Evolutionary conservation across 2,888 invertebrate genomes (phyloP).

Genomic region (Mesorhabditis spiculigera): DNA sequence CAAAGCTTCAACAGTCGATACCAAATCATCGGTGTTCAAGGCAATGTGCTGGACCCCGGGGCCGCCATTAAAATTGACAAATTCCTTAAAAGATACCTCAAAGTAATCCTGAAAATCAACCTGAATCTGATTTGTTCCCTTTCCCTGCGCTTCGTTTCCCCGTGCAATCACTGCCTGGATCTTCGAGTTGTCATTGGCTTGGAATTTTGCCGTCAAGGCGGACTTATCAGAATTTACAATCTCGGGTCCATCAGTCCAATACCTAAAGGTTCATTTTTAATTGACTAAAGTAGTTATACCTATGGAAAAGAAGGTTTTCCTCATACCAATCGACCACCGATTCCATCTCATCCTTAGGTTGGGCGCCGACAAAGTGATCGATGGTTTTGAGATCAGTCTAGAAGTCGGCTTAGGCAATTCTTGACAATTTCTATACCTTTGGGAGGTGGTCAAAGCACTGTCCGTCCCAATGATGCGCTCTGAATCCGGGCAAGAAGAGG

Average conservation of each 20-base stretch:
- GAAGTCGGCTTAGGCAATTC: background rate
- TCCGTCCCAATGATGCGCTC: slow-evolving; percentile 40
- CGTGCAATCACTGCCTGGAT: slow-evolving; percentile 65
- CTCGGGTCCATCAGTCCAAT: slow-evolving; percentile 93
- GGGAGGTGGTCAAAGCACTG: slow-evolving; percentile 43
- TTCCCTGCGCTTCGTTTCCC: background rate
- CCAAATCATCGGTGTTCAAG: slow-evolving; percentile 93
- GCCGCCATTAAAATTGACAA: slow-evolving; percentile 94
- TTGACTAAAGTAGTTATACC: slow-evolving; percentile 17
- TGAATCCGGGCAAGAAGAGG: slow-evolving; percentile 81
- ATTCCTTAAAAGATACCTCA: slow-evolving; percentile 68
- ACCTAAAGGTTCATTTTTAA: slow-evolving; percentile 17
- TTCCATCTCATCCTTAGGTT: slow-evolving; percentile 87
- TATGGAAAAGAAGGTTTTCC: slow-evolving; percentile 62
- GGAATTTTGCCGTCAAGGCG: slow-evolving; percentile 92
- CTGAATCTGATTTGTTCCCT: background rate
- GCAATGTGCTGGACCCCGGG: slow-evolving; percentile 98
- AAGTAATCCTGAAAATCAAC: background rate
- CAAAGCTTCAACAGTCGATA: slow-evolving; percentile 70
- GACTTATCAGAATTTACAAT: slow-evolving; percentile 94
- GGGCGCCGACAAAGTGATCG: slow-evolving; percentile 96
- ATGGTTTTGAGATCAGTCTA: slow-evolving; percentile 76
- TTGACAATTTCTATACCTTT: background rate
- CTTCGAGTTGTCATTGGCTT: slow-evolving; percentile 95
- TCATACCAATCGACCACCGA: slow-evolving; percentile 85